Evolutionary conservation across 2,888 invertebrate genomes (phyloP).

Genomic region (Drosophila fulvimacula): DNA sequence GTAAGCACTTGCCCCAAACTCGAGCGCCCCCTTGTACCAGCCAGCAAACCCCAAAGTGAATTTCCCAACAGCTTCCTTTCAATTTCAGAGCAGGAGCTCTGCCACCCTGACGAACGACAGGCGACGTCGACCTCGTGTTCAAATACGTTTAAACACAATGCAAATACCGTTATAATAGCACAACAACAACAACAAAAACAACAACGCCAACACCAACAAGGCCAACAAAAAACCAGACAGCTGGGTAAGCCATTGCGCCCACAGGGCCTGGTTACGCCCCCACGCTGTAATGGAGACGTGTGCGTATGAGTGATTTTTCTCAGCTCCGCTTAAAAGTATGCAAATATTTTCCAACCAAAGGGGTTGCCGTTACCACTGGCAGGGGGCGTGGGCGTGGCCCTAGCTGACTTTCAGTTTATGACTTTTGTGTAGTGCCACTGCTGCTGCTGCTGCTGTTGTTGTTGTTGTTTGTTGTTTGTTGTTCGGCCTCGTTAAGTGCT

Average conservation of each 20-base stretch:
- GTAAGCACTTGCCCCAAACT: slow-evolving; percentile 70
- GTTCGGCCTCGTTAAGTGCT: slow-evolving; percentile 72
- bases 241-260: slow-evolving; percentile 49
- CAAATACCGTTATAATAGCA: slow-evolving; percentile 83
- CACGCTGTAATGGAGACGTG: slow-evolving; percentile 54
- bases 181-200: slow-evolving; percentile 58
- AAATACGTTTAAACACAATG: slow-evolving; percentile 83
- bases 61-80: slow-evolving; percentile 72
- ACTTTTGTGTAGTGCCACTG: slow-evolving; percentile 42
- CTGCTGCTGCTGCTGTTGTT: slow-evolving; percentile 24
- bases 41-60: slow-evolving; percentile 43
- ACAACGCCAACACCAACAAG: slow-evolving; percentile 56
- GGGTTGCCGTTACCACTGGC: slow-evolving; percentile 32
- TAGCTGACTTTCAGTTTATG: slow-evolving; percentile 67
- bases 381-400: slow-evolving; percentile 63
- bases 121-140: slow-evolving; percentile 57
- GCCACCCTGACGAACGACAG: slow-evolving; percentile 49
- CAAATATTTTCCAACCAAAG: slow-evolving; percentile 72
- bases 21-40: slow-evolving; percentile 2
- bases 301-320: slow-evolving; percentile 82
- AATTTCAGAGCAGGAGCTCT: slow-evolving; percentile 39
- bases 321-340: slow-evolving; percentile 80
- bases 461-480: slow-evolving; percentile 27
- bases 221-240: slow-evolving; percentile 71
- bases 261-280: slow-evolving; percentile 64